Conservation (phyloP, 2,888 invertebrate genomes). For the Megamerina dolium region DNA sequence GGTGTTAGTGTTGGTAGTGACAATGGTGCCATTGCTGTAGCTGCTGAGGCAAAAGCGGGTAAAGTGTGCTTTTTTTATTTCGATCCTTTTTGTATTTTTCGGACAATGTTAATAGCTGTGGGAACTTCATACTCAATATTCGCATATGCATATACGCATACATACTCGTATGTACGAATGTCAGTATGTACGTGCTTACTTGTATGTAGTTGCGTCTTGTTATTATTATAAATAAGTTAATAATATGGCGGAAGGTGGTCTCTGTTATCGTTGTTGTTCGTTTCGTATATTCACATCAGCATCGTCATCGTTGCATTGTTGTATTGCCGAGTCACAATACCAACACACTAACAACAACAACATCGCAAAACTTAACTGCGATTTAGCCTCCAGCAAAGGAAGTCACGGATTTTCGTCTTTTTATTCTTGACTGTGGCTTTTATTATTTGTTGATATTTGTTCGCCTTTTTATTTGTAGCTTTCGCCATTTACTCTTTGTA, state of each 20-base stretch:
- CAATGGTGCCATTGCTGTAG: no score
- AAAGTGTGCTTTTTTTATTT: conserved; percentile 6
- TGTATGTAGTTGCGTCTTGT: conserved; percentile 27
- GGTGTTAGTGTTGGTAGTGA: not conserved
- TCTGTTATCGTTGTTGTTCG: conserved; percentile 25
- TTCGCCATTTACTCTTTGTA: no score
- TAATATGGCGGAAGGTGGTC: conserved; percentile 49
- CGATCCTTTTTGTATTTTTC: conserved; percentile 1
- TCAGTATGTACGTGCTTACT: conserved; percentile 7
- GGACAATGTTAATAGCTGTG: conserved; percentile 30
- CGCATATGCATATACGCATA: not conserved
- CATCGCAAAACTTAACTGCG: conserved; percentile 5
- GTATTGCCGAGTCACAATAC: not conserved
- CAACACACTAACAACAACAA: conserved; percentile 1
- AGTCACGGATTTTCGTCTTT: conserved; percentile 27
- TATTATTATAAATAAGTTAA: conserved; percentile 51
- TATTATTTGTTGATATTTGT: not conserved
- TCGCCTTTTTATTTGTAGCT: conserved; percentile 15
- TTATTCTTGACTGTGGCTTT: conserved; percentile 5
- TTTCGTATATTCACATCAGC: not conserved
- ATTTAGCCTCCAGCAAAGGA: conserved; percentile 22
- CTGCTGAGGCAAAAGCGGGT: no score
- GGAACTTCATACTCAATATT: conserved; percentile 18
- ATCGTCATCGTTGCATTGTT: not conserved
- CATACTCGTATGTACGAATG: not conserved